These are phyloP conservation scores for Sericinus montela DNA, from an alignment of 2,888 invertebrate genomes.

Conservation along the genomic window DNA sequence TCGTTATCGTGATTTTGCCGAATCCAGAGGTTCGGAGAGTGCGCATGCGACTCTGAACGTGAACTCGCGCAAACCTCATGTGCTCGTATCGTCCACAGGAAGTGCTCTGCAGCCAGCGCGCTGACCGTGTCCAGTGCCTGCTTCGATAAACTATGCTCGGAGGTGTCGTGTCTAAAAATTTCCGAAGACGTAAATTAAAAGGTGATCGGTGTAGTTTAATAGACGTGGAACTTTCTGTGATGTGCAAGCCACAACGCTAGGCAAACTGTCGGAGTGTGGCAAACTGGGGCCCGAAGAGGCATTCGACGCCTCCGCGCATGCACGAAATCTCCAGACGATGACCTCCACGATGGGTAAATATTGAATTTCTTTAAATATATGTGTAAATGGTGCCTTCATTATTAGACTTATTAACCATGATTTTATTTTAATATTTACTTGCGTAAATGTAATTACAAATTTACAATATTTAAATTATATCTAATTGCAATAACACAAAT, in stretches of 20 bases:
- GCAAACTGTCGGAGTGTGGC: conserved; percentile 68
- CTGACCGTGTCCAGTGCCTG: conserved; percentile 56
- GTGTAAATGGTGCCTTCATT: too few species aligned
- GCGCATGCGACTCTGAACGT: conserved; percentile 39
- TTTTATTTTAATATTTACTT: too few species aligned
- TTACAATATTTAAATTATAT: too few species aligned
- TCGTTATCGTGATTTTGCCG: conserved; percentile 80
- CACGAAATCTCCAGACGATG: conserved; percentile 70
- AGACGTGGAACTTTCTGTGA: conserved; percentile 61
- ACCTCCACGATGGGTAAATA: conserved; percentile 76
- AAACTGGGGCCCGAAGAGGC: conserved; percentile 66
- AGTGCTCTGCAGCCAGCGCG: conserved; percentile 55
- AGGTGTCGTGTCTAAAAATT: conserved; percentile 60
- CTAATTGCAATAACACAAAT: too few species aligned
- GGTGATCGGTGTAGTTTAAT: conserved; percentile 60
- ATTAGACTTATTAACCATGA: too few species aligned
- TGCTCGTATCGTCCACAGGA: conserved; percentile 55
- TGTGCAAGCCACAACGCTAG: conserved; percentile 56
- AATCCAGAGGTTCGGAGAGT: conserved; percentile 72
- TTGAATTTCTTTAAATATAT: conserved; percentile 13
- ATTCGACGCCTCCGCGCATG: conserved; percentile 63
- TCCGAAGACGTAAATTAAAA: conserved; percentile 68
- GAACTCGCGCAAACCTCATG: conserved; percentile 35
- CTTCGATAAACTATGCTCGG: conserved; percentile 66
- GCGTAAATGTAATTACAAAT: too few species aligned